Conservation (phyloP, 2,888 invertebrate species). For the Stenoptilia bipunctidactyla region DNA sequence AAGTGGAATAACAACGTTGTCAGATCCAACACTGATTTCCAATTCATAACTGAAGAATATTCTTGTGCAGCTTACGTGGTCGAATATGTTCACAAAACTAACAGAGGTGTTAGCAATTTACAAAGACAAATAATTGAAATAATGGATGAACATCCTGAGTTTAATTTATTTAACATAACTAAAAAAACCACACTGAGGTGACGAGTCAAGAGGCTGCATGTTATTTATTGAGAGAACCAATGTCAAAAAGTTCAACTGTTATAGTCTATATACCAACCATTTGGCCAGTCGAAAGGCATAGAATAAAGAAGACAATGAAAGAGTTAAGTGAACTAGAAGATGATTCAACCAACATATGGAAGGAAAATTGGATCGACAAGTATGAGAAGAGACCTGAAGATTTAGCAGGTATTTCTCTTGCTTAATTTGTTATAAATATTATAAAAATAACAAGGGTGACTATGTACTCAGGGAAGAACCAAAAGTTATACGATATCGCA, state of each 20-base stretch:
- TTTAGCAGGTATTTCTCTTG: conserved; percentile 23
- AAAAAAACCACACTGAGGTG: conserved; percentile 18
- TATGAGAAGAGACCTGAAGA: conserved; percentile 31
- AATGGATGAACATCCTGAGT: conserved; percentile 22
- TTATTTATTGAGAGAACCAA: conserved; percentile 19
- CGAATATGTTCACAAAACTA: conserved; percentile 36
- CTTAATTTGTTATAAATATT: conserved; percentile 31
- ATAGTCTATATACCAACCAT: conserved; percentile 16
- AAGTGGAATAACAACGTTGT: conserved; percentile 28
- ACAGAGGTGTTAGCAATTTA: conserved; percentile 31
- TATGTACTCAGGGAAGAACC: conserved; percentile 16
- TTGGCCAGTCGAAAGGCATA: conserved; percentile 26
- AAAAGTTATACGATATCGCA: conserved; percentile 26
- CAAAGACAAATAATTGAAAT: conserved; percentile 26
- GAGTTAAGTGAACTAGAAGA: conserved; percentile 23
- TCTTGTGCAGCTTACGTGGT: conserved; percentile 24
- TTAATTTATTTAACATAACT: conserved; percentile 17
- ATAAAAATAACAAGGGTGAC: conserved; percentile 9
- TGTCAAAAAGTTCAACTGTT: conserved; percentile 15
- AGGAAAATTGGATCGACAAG: conserved; percentile 32
- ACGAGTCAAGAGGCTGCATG: conserved; percentile 33
- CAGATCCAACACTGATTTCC: conserved; percentile 28
- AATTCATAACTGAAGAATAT: conserved; percentile 27
- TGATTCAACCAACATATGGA: conserved; percentile 29
- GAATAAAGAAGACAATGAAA: conserved; percentile 25